Percentiles rank a stretch among this genome's conserved stretches.
These are phyloP conservation scores for Accipiter virgatus DNA, from an alignment of 2,113 vertebrate genomes.

Conservation along the genomic window DNA sequence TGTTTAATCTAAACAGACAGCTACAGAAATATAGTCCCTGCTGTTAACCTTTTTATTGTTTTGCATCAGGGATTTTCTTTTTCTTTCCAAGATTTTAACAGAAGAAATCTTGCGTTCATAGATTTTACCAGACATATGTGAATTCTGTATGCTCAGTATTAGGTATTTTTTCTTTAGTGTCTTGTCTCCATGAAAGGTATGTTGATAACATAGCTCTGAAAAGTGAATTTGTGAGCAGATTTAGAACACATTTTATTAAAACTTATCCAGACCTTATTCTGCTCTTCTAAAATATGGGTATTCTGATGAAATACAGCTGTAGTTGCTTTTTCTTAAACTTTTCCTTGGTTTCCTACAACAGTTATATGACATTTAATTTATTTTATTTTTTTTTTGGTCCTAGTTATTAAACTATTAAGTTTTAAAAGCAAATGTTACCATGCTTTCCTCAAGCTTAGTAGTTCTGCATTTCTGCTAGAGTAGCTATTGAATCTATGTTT, in stretches of 20 bases:
- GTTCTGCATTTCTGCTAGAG: neutral
- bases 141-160: neutral
- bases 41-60: neutral
- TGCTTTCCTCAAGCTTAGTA: neutral
- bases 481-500: neutral
- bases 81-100: neutral
- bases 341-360: neutral
- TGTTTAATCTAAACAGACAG: neutral
- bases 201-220: neutral
- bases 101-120: neutral
- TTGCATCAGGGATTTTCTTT: neutral
- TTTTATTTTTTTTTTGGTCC: neutral
- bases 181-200: neutral
- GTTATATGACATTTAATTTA: neutral
- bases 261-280: neutral
- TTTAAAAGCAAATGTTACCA: neutral
- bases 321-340: neutral
- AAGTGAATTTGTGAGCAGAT: neutral
- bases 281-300: neutral
- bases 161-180: neutral
- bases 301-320: neutral
- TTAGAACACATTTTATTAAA: neutral
- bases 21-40: neutral
- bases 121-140: neutral
- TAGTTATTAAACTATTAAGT: neutral